Evolutionary conservation across 1,140 invertebrate genomes (phyloP).

Genomic region (Drosophila setifemur): DNA sequence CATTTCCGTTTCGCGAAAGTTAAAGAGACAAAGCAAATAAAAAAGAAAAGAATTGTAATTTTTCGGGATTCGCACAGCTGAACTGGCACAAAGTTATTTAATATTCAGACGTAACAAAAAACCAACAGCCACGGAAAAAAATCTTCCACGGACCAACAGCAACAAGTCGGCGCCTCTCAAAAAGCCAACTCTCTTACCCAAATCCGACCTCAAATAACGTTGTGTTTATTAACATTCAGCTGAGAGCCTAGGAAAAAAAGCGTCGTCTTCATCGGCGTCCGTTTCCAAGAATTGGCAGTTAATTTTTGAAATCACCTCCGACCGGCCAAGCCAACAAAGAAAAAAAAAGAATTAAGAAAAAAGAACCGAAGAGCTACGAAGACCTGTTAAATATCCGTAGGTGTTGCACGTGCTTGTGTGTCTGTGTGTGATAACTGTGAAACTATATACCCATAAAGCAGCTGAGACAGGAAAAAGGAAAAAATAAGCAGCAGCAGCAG

Average conservation of each 20-base stretch:
- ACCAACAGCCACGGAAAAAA: conserved; percentile 13
- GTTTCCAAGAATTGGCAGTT: conserved; percentile 79
- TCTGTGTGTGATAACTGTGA: conserved; percentile 53
- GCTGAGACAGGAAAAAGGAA: background rate
- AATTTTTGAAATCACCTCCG: conserved; percentile 62
- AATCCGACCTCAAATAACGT: conserved; percentile 30
- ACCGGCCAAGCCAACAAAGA: conserved; percentile 35
- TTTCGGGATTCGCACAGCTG: conserved; percentile 35
- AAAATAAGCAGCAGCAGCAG: background rate
- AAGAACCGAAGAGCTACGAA: conserved; percentile 20
- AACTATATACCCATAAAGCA: conserved; percentile 42
- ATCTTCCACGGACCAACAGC: conserved; percentile 53
- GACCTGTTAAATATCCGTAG: conserved; percentile 36
- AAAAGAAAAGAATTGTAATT: conserved; percentile 13
- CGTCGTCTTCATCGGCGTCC: conserved; percentile 23
- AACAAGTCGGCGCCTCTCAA: conserved; percentile 64
- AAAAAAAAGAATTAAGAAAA: conserved; percentile 18
- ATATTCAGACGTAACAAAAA: too few species aligned
- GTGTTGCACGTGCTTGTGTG: conserved; percentile 18
- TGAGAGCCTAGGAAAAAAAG: conserved; percentile 41
- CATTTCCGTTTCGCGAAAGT: conserved; percentile 60
- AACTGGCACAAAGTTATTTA: conserved; percentile 58
- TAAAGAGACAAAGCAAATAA: too few species aligned
- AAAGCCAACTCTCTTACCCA: conserved; percentile 8
- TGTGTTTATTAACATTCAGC: conserved; percentile 71